phyloP scores from a whole-genome alignment of 1,140 invertebrate genomes.

The Drosophila truncata region DNA sequence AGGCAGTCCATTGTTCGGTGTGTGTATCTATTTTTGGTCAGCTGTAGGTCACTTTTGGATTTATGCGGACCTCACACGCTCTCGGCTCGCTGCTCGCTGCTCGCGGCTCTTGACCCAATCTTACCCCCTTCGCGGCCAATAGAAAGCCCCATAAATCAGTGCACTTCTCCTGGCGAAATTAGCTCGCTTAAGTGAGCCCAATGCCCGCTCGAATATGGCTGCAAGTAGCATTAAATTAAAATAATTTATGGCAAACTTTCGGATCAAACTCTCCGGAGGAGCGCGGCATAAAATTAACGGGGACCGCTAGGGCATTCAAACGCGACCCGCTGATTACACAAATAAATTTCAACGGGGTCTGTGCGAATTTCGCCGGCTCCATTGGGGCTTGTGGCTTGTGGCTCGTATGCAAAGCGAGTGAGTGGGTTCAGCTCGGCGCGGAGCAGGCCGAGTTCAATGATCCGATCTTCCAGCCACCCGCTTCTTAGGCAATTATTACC shows the following conservation, averaged over 20 bases:
- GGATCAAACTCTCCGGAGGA: conserved; percentile 37
- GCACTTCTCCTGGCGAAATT: conserved; percentile 34
- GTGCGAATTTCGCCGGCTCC: conserved; percentile 59
- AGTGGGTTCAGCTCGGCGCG: conserved; percentile 40
- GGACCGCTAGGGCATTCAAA: conserved; percentile 31
- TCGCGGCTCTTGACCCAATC: conserved; percentile 38
- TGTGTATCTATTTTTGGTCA: conserved; percentile 21
- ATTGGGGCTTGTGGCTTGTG: conserved; percentile 21
- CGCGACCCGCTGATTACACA: conserved; percentile 62
- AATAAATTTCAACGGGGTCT: conserved; percentile 54
- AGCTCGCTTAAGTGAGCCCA: conserved; percentile 41
- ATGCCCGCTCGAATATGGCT: conserved; percentile 40
- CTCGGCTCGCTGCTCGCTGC: background rate
- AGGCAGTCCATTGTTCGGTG: conserved; percentile 29
- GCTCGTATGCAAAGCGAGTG: conserved; percentile 67
- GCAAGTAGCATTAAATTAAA: conserved; percentile 62
- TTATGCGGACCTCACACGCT: background rate
- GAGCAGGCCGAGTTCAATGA: conserved; percentile 70
- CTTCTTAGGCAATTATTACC: conserved; percentile 37
- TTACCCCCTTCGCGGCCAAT: conserved; percentile 13
- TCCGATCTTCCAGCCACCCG: conserved; percentile 59
- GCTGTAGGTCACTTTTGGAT: conserved; percentile 48
- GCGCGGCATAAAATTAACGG: conserved; percentile 64
- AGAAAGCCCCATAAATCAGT: conserved; percentile 61
- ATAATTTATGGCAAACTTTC: conserved; percentile 66